A percentile compares a stretch with the other conserved stretches of the same genome.
Evolutionary conservation across 2,888 invertebrate species (phyloP).

Genomic region (Malacosoma neustria): DNA sequence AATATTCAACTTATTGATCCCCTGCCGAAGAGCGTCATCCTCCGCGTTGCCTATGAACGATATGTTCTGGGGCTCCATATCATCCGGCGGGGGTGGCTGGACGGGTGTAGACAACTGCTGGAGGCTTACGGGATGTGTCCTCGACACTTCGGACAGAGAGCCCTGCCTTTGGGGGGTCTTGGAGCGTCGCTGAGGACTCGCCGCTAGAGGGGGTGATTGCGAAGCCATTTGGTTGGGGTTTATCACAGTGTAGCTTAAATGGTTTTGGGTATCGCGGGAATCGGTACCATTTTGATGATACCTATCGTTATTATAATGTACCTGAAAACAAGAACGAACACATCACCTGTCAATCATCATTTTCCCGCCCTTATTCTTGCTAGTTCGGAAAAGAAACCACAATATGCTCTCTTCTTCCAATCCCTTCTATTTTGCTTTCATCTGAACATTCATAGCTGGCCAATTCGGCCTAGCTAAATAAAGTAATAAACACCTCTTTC

Average conservation of each 20-base stretch:
- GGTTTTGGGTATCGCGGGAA: constrained; percentile 63
- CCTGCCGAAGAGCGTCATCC: constrained; percentile 74
- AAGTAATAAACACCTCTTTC: too few species aligned
- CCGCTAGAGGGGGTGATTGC: constrained; percentile 71
- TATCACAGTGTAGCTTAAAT: constrained; percentile 74
- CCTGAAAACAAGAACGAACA: too few species aligned
- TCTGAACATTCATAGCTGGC: too few species aligned
- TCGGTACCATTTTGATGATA: constrained; percentile 82
- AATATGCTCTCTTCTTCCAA: too few species aligned
- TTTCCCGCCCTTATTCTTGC: too few species aligned
- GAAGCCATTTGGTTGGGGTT: constrained; percentile 73
- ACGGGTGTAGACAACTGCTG: constrained; percentile 73
- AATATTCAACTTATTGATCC: constrained; percentile 86
- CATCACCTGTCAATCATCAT: too few species aligned
- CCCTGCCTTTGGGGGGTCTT: constrained; percentile 74
- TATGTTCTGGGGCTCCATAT: constrained; percentile 95
- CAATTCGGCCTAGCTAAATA: too few species aligned
- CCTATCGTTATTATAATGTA: constrained; percentile 60
- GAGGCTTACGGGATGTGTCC: constrained; percentile 56
- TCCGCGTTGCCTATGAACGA: constrained; percentile 88
- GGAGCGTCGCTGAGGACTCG: constrained; percentile 32
- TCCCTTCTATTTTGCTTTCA: too few species aligned
- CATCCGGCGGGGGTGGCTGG: constrained; percentile 79
- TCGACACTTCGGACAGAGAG: constrained; percentile 45
- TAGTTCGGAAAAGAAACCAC: too few species aligned